Evolutionary conservation across 2,888 invertebrate species (phyloP), one percentile per base, ranked within the genome.

Genomic region (Watsonalla binaria): DNA sequence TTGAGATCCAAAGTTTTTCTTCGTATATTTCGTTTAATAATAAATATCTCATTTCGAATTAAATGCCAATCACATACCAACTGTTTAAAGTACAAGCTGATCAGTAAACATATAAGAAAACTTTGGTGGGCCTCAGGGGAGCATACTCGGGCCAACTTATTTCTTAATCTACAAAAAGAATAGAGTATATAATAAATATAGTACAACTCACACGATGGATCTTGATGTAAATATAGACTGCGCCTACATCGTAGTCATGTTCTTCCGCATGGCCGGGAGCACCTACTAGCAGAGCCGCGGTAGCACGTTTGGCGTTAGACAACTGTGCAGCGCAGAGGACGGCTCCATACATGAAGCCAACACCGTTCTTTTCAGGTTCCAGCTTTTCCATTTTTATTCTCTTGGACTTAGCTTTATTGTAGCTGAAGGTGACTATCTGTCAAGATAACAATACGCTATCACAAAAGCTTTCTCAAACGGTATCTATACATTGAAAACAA

Each of bases 291-390:
- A 94, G 68, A 51, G 93, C 93, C 48, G 88, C 86, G 5, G 80
- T 77, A 2, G 76, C 11, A 8, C 11, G 5, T 73, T 57, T 73
- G 74, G 58, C 90, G 0, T 66, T 72, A 47, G 82, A 84, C 0
- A 93, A 59, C 55, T 86, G 89, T 0, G 76, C 80, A 0, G 78
- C 55, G 54, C 92, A 89, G 5, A 94, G 57, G 0, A 91, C 77
- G 0, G 92, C 90, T 0, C 94, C 94, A 62, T 92, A 94, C 74
- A 93, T 92, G 5, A 92, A 90, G 0, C 94, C 94, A 14, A 93
- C 65, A 0, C 58, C 54, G 0, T 61, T 57, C 5, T 58, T 54
- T 2, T 24, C 6, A 8, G 13, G 35, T 5, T 37, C 7, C 37
- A 48, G 14, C 15, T 6, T 24, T 15, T 46, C 8, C 7, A 6